Evolutionary conservation across 2,888 invertebrate species (phyloP), one percentile per base, ranked within the genome.

Genomic region (Eudemis profundana): DNA sequence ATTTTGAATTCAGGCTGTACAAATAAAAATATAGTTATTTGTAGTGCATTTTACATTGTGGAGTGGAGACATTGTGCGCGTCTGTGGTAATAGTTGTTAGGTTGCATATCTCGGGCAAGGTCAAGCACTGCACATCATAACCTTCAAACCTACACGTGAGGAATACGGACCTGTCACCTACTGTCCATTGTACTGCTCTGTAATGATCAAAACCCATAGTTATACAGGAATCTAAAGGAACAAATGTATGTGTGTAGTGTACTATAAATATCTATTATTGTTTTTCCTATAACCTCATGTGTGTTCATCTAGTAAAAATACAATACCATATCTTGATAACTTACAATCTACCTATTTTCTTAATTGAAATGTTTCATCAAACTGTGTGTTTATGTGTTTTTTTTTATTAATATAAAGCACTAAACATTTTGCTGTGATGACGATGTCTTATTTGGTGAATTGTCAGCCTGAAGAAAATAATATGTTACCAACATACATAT

Each of bases 21-120:
- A 91, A 89, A 89, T 83, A 81, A 83, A 81, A 84, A 86, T 84
- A 80, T 89, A 90, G 87, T 85, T 86, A 89, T 85, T 88, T 78
- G 88, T 90, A 91, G 91, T 89, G 86, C 87, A 89, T 87, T 90
- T 89, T 89, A 87, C 87, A 90, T 89, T 84, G 81, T 88, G 86
- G 78, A 75, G 81, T 88, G 86, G 78, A 75, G 72, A 82, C 81
- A 85, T 85, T 84, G 82, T 86, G 85, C 78, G 84, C 77, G 78
- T 85, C 85, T 85, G 85, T 85, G 86, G 86, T 87, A 81, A 86
- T 88, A 87, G 84, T 81, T 78, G 77, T 83, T 87, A 86, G 85
- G 79, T 83, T 83, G 79, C 74, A 81, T 80, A 79, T 80, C 78
- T 79, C 79, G 76, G 79, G 74, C 79, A 78, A 78, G 79, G 81